Evolutionary conservation across 1,140 invertebrate species (phyloP), one percentile per base, ranked within the genome.

Genomic region (Heliconius hermathena): DNA sequence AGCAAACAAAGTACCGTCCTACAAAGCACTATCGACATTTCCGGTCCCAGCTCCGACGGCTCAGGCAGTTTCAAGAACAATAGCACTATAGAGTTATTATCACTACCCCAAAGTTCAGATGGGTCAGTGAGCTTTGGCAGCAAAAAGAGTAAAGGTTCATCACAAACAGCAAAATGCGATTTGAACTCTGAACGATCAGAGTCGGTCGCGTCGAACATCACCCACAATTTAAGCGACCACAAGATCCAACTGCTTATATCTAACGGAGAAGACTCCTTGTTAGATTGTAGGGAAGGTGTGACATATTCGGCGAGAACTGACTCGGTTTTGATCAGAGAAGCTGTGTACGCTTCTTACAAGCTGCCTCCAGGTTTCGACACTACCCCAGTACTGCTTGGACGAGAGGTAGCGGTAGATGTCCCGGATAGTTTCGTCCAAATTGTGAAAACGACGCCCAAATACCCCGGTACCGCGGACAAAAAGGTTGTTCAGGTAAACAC

Each of bases 331-430:
- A 95, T 95, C 78, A 88, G 89, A 71, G 94, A 89, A 82, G 91
- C 88, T 41, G 90, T 90, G 41, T 95, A 95, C 84, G 93, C 95
- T 22, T 86, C 93, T 1, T 93, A 93, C 76, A 92, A 93, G 81
- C 82, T 93, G 77, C 90, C 91, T 8, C 91, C 93, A 1, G 93
- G 92, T 33, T 94, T 94, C 75, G 90, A 93, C 82, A 93, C 89
- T 76, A 95, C 93, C 77, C 95, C 91, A 60, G 95, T 93, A 77
- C 87, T 95, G 71, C 93, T 95, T 60, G 96, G 96, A 77, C 95
- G 97, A 76, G 97, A 97, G 86, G 95, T 97, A 83, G 96, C 97
- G 11, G 97, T 97, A 33, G 97, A 97, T 87, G 97, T 97, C 79
- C 97, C 97, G 1, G 96, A 97, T 71, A 96, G 96, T 84, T 97